These are phyloP conservation scores for Peromyscus attwateri DNA, from an alignment of 2,797 vertebrate genomes.

Conservation along the genomic window DNA sequence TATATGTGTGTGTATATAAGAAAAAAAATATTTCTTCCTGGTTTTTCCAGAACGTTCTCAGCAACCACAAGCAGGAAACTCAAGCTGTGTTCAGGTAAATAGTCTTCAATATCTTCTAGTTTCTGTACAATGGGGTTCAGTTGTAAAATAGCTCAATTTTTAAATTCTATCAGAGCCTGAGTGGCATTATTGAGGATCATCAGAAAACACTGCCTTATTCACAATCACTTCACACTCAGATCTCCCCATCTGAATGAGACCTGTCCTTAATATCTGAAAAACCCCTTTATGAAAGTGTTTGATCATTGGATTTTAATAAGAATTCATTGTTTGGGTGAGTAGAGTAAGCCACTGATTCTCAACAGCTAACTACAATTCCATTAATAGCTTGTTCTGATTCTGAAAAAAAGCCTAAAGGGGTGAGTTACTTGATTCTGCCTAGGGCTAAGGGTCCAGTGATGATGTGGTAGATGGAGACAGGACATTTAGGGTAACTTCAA, in stretches of 20 bases:
- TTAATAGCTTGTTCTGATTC: neutral
- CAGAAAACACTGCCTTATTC: neutral
- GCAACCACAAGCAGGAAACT: neutral
- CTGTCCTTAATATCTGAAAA: neutral
- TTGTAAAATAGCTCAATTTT: neutral
- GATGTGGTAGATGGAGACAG: neutral
- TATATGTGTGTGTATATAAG: neutral
- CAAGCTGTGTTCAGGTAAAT: conserved; percentile 69
- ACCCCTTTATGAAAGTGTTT: neutral
- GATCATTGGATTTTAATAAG: neutral
- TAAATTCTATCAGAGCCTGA: neutral
- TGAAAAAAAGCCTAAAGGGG: neutral
- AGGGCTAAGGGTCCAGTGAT: neutral
- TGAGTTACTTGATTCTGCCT: neutral
- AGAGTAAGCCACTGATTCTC: neutral
- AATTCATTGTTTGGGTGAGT: neutral
- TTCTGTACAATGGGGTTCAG: neutral
- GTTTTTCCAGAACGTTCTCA: conserved; percentile 24
- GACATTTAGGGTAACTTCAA: neutral
- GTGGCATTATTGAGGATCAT: neutral
- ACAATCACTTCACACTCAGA: neutral
- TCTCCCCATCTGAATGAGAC: neutral
- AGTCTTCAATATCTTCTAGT: neutral
- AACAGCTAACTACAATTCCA: neutral
- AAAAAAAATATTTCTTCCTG: neutral